phyloP scores from a whole-genome alignment of 2,888 invertebrate genomes.

The Noctuana brunneofusca region DNA sequence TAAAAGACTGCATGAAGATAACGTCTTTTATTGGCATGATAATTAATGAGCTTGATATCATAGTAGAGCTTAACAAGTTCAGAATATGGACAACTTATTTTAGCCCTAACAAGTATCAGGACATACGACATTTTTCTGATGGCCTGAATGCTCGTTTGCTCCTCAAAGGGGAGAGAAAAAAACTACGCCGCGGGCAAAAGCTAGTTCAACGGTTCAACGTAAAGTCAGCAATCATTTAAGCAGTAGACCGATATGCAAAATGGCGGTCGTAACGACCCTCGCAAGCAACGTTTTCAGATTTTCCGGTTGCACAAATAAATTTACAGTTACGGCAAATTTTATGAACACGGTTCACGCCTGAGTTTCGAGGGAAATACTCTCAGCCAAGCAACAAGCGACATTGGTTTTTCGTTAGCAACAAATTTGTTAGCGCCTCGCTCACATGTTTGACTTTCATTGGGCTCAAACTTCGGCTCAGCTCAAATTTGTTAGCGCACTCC shows the following conservation, averaged over 20 bases:
- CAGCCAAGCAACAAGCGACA: constrained; percentile 12
- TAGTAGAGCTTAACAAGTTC: no score
- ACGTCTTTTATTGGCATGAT: no score
- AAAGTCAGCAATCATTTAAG: constrained; percentile 25
- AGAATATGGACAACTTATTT: no score
- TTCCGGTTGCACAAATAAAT: constrained; percentile 30
- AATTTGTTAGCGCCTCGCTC: constrained; percentile 12
- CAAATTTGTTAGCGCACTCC: constrained; percentile 3
- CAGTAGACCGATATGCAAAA: constrained; percentile 23
- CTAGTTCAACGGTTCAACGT: background rate
- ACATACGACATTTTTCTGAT: no score
- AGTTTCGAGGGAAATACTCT: constrained; percentile 16
- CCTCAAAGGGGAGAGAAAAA: no score
- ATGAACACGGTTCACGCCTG: constrained; percentile 9
- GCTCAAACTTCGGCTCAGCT: constrained; percentile 2
- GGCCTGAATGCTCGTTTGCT: no score
- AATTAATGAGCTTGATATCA: no score
- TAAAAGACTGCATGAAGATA: no score
- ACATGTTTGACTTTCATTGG: constrained; percentile 12
- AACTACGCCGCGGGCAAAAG: no score
- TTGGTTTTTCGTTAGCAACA: constrained; percentile 18
- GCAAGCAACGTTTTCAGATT: constrained; percentile 31
- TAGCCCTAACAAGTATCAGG: no score
- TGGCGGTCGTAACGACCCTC: constrained; percentile 24
- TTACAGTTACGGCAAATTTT: constrained; percentile 24